Evolutionary conservation across 2,797 vertebrate genomes (phyloP).

Genomic region (Poeciliopsis turneri): DNA sequence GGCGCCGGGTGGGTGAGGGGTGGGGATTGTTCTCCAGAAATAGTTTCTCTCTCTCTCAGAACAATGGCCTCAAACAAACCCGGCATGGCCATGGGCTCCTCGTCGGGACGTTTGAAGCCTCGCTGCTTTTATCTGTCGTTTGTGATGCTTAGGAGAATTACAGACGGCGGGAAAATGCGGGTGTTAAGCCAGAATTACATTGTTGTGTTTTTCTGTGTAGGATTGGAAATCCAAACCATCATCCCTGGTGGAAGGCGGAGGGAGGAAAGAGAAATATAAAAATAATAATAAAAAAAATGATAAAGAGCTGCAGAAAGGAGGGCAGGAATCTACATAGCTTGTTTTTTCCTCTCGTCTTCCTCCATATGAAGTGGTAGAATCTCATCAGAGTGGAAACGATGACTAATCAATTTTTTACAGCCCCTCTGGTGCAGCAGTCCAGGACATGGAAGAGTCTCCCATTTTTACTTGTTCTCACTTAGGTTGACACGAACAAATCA

Average conservation of each 20-base stretch:
- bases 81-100: constrained; percentile 37
- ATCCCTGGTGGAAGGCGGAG: constrained; percentile 6
- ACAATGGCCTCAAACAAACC: constrained; percentile 59
- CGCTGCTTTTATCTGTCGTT: constrained; percentile 47
- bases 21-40: constrained; percentile 53
- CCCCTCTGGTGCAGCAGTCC: constrained; percentile 44
- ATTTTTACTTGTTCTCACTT: constrained; percentile 42
- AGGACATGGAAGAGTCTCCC: constrained; percentile 48
- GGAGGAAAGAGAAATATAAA: neutral
- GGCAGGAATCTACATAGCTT: constrained; percentile 26
- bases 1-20: constrained; percentile 21
- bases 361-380: constrained; percentile 57
- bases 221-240: constrained; percentile 15
- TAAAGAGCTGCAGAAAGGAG: constrained; percentile 20
- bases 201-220: constrained; percentile 20
- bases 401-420: constrained; percentile 65
- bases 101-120: constrained; percentile 49
- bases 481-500: constrained; percentile 45
- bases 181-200: constrained; percentile 42
- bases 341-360: constrained; percentile 17
- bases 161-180: constrained; percentile 46
- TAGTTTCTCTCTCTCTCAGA: constrained; percentile 39
- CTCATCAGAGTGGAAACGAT: constrained; percentile 64
- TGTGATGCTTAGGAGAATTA: constrained; percentile 48
- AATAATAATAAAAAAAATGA: neutral